Conservation (phyloP, 2,797 vertebrate genomes). For the Pelochelys cantorii region DNA sequence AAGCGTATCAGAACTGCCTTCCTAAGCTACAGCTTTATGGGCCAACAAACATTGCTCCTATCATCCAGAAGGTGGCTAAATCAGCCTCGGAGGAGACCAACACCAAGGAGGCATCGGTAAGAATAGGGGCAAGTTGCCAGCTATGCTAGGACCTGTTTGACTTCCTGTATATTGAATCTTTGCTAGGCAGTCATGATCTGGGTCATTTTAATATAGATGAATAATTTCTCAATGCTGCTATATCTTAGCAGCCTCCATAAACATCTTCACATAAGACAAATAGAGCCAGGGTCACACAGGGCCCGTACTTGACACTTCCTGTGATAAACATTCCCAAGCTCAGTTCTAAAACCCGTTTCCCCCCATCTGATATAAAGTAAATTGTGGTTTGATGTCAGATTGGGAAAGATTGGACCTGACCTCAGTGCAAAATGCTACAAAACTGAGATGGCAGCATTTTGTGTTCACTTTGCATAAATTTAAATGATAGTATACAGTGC, state of each 20-base stretch:
- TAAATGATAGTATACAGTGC: not conserved
- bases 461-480: not conserved
- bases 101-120: slow-evolving; percentile 97
- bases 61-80: slow-evolving; percentile 98
- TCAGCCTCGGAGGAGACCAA: slow-evolving; percentile 98
- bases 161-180: not conserved
- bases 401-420: not conserved
- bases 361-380: not conserved
- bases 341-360: not conserved
- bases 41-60: slow-evolving; percentile 98
- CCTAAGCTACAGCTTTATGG: slow-evolving; percentile 98
- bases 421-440: not conserved
- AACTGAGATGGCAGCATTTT: not conserved
- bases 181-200: not conserved
- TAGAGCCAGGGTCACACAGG: not conserved
- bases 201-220: not conserved
- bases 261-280: not conserved
- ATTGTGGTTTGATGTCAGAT: not conserved
- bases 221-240: not conserved
- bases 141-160: not conserved
- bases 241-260: not conserved
- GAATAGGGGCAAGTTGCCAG: slow-evolving; percentile 23
- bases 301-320: not conserved
- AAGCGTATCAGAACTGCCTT: slow-evolving; percentile 98
- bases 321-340: not conserved